Evolutionary conservation across 2,888 invertebrate genomes (phyloP).

Genomic region (Sphecodes monilicornis): DNA sequence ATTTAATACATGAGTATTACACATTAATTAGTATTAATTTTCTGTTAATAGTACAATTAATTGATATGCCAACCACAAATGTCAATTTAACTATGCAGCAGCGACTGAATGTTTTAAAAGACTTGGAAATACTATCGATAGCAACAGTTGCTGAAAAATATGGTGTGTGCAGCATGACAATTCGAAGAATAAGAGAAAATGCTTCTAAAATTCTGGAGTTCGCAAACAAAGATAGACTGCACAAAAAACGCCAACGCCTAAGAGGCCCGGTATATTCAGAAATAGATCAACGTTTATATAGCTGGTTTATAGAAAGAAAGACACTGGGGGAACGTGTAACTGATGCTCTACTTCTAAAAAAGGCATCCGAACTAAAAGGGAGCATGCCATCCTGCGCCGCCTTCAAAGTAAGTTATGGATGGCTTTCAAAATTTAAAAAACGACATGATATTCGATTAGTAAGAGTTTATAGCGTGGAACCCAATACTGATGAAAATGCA

Average conservation of each 20-base stretch:
- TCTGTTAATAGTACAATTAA: background rate
- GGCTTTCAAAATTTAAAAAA: background rate
- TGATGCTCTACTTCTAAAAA: background rate
- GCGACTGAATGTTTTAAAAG: background rate
- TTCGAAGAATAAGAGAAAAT: conserved; percentile 3
- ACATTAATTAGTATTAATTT: background rate
- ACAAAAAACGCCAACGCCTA: background rate
- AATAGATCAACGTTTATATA: background rate
- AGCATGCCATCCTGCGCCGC: background rate
- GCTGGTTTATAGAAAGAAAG: background rate
- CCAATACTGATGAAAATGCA: background rate
- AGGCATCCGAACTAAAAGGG: background rate
- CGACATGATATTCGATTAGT: background rate
- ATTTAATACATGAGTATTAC: background rate
- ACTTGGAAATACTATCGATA: background rate
- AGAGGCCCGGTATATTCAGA: background rate
- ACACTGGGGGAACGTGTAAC: background rate
- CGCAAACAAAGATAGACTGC: background rate
- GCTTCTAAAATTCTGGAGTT: background rate
- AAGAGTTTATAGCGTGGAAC: background rate
- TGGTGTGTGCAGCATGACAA: background rate
- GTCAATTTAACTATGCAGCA: conserved; percentile 3
- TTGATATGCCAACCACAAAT: background rate
- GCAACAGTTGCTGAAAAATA: background rate
- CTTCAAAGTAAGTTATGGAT: background rate